Evolutionary conservation across 2,888 invertebrate genomes (phyloP), one percentile per base, ranked within the genome.

Genomic region (Boloria euphrosyne): DNA sequence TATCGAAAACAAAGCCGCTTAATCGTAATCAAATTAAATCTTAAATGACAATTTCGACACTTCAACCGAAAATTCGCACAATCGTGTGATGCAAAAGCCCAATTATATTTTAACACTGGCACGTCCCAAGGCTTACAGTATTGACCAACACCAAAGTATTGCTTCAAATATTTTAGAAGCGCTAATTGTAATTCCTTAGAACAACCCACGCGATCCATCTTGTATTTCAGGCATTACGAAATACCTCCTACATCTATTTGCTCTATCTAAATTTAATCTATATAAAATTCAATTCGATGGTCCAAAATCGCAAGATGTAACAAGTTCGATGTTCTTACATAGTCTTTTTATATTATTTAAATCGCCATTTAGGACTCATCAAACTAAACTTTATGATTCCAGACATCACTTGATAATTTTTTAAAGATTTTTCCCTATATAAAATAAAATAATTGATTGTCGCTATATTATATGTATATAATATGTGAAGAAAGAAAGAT

Each of bases 91-190:
- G 65, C 58, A 65, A 65, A 54, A 13, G 14, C 44, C 18, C 58
- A 71, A 66, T 62, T 66, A 22, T 2, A 68, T 64, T 64, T 60
- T 67, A 71, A 60, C 58, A 59, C 58, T 63, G 2, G 44, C 44
- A n/a, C 46, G 22, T 18, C 38, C 55, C 70, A 70, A 70, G 70
- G 70, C 55, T 63, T 46, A 59, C 13, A 50, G 38, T 60, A 66
- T 71, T 68, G 65, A 50, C 62, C 60, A 70, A 71, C 54, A 44
- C 44, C 58, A 63, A 60, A 51, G 51, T 62, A 57, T 55, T 59
- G 67, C 64, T 53, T 49, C 64, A 58, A 69, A 67, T 66, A 69
- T 71, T 71, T 70, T 59, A 70, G 67, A 44, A 47, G 60, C 58
- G 62, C 43, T 67, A 70, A 70, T 70, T 70, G 47, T 46, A 65